These are phyloP conservation scores for Scaptomyza flava DNA, from an alignment of 2,888 invertebrate species.

Conservation along the genomic window DNA sequence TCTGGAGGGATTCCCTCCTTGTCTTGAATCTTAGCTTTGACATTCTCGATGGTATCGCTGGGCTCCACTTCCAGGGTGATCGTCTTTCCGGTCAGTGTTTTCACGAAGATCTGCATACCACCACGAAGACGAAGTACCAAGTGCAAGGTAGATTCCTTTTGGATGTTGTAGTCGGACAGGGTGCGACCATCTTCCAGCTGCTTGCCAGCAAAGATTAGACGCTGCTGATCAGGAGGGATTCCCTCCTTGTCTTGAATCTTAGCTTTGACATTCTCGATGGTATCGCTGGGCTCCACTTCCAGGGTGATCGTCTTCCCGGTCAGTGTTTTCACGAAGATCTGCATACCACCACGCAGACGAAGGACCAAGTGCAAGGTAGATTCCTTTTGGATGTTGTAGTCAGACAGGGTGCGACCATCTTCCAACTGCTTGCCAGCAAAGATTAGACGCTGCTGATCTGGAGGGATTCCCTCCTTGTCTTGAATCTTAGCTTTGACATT, in stretches of 20 bases:
- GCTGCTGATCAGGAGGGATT: conserved; percentile 59
- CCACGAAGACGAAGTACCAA: conserved; percentile 58
- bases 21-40: conserved; percentile 63
- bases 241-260: conserved; percentile 56
- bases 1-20: conserved; percentile 64
- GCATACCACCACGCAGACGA: conserved; percentile 92
- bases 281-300: conserved; percentile 40
- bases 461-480: conserved; percentile 74
- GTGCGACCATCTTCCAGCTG: conserved; percentile 61
- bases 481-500: conserved; percentile 75
- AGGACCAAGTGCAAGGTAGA: conserved; percentile 94
- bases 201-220: conserved; percentile 58
- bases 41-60: conserved; percentile 56
- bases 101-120: conserved; percentile 65
- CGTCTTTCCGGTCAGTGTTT: conserved; percentile 56
- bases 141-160: conserved; percentile 54
- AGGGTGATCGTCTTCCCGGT: conserved; percentile 49
- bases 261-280: conserved; percentile 48
- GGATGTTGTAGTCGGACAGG: conserved; percentile 52
- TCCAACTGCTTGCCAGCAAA: conserved; percentile 89
- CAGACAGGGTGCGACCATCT: conserved; percentile 94
- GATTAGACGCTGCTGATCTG: conserved; percentile 77
- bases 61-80: conserved; percentile 57
- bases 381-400: conserved; percentile 97
- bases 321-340: conserved; percentile 58